Conservation (phyloP, 2,797 vertebrate genomes). For the Sebastes goodei region DNA sequence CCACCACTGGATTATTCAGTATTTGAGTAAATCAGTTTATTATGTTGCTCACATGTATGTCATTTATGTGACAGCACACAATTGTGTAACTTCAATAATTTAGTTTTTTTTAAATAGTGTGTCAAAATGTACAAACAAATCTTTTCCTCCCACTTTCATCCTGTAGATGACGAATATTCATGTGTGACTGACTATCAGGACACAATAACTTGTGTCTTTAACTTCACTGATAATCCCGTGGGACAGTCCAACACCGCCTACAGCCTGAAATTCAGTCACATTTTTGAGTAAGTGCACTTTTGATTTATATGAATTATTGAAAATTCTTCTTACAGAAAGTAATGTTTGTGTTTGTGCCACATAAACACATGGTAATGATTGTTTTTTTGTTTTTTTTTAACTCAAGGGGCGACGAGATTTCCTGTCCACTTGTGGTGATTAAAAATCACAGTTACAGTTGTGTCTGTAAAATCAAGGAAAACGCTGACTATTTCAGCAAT, state of each 20-base stretch:
- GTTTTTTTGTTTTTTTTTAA: not conserved
- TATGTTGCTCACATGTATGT: no score
- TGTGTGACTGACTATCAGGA: slow-evolving; percentile 56
- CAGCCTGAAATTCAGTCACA: slow-evolving; percentile 15
- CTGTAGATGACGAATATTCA: not conserved
- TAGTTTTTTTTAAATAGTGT: not conserved
- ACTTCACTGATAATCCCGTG: slow-evolving; percentile 3
- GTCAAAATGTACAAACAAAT: not conserved
- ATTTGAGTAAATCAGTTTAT: no score
- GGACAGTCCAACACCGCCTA: slow-evolving; percentile 1
- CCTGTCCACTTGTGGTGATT: slow-evolving; percentile 46
- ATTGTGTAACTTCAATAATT: no score
- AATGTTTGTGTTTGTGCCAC: not conserved
- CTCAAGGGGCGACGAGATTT: rapidly evolving
- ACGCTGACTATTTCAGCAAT: rapidly evolving
- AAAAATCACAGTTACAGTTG: slow-evolving; percentile 30
- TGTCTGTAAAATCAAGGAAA: rapidly evolving
- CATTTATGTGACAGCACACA: no score
- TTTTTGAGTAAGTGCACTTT: rapidly evolving
- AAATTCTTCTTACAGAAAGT: not conserved
- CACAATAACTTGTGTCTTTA: slow-evolving; percentile 59
- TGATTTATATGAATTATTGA: not conserved
- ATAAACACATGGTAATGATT: not conserved
- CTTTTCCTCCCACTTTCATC: slow-evolving; percentile 1
- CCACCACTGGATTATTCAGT: not conserved